Percentiles rank a stretch among this genome's conserved stretches.
These are phyloP conservation scores for Pimephales promelas DNA, from an alignment of 2,113 vertebrate species.

Conservation along the genomic window DNA sequence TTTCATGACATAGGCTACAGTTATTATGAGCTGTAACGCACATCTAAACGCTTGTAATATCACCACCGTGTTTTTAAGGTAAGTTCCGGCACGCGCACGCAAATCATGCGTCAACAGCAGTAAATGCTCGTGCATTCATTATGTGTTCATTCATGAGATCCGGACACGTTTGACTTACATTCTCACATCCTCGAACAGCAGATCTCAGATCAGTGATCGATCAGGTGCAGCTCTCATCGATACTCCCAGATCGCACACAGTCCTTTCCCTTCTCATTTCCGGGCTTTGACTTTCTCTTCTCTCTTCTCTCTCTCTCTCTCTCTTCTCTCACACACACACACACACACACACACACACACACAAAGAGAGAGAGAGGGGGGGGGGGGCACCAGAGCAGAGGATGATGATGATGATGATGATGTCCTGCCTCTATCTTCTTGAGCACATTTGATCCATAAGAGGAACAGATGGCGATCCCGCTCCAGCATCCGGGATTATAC, in stretches of 20 bases:
- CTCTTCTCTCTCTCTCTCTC: too few species aligned
- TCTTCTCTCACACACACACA: too few species aligned
- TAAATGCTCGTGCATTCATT: too few species aligned
- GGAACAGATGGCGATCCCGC: slow-evolving; percentile 71
- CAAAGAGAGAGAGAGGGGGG: too few species aligned
- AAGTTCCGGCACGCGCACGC: too few species aligned
- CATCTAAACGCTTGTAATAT: too few species aligned
- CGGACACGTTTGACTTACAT: neutral
- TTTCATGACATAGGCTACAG: too few species aligned
- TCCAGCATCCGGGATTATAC: slow-evolving; percentile 64
- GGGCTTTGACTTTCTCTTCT: slow-evolving; percentile 43
- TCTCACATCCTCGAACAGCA: too few species aligned
- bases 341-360: too few species aligned
- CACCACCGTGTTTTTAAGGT: too few species aligned
- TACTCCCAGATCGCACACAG: neutral
- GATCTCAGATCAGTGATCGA: neutral
- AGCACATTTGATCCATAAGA: slow-evolving; percentile 52
- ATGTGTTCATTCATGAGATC: neutral
- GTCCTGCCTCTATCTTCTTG: slow-evolving; percentile 50
- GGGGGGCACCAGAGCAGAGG: neutral
- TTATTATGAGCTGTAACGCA: too few species aligned
- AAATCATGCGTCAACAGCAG: too few species aligned
- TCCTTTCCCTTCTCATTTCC: slow-evolving; percentile 37
- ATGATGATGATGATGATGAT: neutral
- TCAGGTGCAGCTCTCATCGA: neutral